These are phyloP conservation scores for Meloidogyne floridensis DNA, from an alignment of 1,140 invertebrate genomes.

Conservation along the genomic window DNA sequence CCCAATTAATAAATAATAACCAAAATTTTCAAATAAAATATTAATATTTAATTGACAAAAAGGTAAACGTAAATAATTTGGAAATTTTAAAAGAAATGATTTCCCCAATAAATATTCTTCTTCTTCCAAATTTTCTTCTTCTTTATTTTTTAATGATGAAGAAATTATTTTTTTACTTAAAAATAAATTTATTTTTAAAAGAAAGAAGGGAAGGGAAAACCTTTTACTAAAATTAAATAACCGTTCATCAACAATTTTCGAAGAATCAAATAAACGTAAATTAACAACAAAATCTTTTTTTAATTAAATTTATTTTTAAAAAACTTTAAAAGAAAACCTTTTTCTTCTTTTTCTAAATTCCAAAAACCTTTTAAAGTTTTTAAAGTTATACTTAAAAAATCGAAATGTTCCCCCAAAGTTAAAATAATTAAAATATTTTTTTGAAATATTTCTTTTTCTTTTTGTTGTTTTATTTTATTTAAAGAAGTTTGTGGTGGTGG, in stretches of 20 bases:
- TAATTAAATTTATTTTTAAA: not conserved
- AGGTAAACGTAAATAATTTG: slow-evolving; percentile 18
- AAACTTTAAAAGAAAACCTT: not conserved
- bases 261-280: slow-evolving; percentile 20
- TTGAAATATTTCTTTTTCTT: not conserved
- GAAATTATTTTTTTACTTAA: not conserved
- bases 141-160: not conserved
- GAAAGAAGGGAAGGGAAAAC: too few species aligned
- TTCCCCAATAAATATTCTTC: slow-evolving; percentile 13
- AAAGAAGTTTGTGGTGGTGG: not conserved
- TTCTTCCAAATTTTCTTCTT: not conserved
- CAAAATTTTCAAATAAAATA: not conserved
- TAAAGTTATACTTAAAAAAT: not conserved
- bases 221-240: not conserved
- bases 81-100: slow-evolving; percentile 22
- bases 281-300: not conserved
- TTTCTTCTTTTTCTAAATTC: not conserved
- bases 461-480: not conserved
- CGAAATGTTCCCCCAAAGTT: not conserved
- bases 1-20: slow-evolving; percentile 15
- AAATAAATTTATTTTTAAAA: not conserved
- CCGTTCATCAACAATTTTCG: slow-evolving; percentile 13
- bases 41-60: slow-evolving; percentile 8
- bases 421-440: slow-evolving; percentile 12
- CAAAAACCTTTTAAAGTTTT: slow-evolving; percentile 3